Evolutionary conservation across 1,140 invertebrate genomes (phyloP).

Genomic region (Eubasilissa regina): DNA sequence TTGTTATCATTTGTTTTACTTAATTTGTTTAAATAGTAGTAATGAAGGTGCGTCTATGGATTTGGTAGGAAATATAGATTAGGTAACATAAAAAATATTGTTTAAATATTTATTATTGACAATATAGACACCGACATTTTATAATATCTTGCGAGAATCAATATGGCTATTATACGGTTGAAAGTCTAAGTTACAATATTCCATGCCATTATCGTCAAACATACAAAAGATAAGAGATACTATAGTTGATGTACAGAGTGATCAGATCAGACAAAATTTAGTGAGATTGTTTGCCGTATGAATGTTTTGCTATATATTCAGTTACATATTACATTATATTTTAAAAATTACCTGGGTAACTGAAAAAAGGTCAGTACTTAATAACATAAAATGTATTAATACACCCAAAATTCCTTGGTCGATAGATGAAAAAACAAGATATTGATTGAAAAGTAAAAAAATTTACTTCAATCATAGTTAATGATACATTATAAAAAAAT

Average conservation of each 20-base stretch:
- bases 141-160: too few species aligned
- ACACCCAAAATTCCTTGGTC: too few species aligned
- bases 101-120: too few species aligned
- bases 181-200: slow-evolving; percentile 12
- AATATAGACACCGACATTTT: too few species aligned
- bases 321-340: neutral
- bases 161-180: neutral
- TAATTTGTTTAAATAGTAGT: slow-evolving; percentile 1
- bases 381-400: too few species aligned
- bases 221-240: slow-evolving; percentile 28
- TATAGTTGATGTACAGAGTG: slow-evolving; percentile 13
- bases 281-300: neutral
- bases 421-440: too few species aligned
- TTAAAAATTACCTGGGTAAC: slow-evolving; percentile 15
- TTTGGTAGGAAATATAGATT: neutral
- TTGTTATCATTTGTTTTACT: neutral
- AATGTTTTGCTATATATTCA: too few species aligned
- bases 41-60: slow-evolving; percentile 31
- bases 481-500: neutral
- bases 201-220: slow-evolving; percentile 18
- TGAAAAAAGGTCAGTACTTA: slow-evolving; percentile 14
- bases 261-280: neutral
- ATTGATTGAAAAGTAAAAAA: too few species aligned
- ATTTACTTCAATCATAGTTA: neutral
- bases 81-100: too few species aligned